Conservation (phyloP, 2,797 vertebrate species). For the Vespertilio murinus region DNA sequence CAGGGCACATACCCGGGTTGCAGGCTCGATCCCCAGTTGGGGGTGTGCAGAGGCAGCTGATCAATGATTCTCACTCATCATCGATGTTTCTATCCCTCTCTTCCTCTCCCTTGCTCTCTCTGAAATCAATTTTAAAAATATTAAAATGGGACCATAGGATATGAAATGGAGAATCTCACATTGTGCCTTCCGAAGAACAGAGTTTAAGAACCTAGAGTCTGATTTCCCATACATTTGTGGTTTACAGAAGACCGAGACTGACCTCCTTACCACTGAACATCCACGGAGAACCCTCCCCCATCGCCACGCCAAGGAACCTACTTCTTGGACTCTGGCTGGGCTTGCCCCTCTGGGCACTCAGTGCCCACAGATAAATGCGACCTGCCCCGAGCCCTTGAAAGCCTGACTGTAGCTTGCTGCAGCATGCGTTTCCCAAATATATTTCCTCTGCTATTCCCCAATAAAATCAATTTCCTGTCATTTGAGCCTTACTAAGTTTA, state of each 20-base stretch:
- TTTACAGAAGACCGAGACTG: background rate
- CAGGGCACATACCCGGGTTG: no score
- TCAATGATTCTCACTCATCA: no score
- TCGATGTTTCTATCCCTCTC: no score
- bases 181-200: background rate
- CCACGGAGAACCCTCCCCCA: background rate
- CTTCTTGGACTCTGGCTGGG: background rate
- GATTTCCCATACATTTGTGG: background rate
- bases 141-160: background rate
- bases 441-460: background rate
- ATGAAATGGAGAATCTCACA: background rate
- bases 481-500: background rate
- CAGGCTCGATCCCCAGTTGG: no score
- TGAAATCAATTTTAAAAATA: no score
- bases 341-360: background rate
- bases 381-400: background rate
- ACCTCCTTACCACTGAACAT: background rate
- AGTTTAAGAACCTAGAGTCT: background rate
- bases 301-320: background rate
- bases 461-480: background rate
- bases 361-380: background rate
- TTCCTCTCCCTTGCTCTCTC: no score
- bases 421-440: background rate
- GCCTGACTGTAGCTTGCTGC: background rate
- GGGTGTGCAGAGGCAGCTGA: no score